Conservation (phyloP, 1,140 invertebrate species). For the Eriocheir sinensis region DNA sequence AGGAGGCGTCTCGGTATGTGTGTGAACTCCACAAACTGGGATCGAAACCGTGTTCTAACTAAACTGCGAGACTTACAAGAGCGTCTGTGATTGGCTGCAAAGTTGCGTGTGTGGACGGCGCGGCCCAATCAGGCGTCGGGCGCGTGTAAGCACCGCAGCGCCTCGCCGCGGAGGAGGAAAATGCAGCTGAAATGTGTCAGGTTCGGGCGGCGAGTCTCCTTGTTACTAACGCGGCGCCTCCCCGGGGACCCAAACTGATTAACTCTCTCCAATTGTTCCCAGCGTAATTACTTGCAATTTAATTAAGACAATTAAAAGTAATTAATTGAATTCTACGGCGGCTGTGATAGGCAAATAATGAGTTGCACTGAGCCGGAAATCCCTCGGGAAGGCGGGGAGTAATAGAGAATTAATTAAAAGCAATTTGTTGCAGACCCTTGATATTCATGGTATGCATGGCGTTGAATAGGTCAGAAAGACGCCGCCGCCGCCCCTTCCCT, state of each 20-base stretch:
- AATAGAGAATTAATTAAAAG: conserved; percentile 79
- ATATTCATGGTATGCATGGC: conserved; percentile 75
- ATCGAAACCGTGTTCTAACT: conserved; percentile 35
- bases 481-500: background rate
- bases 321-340: conserved; percentile 78
- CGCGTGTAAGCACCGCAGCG: conserved; percentile 54
- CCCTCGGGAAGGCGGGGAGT: conserved; percentile 73
- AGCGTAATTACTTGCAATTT: conserved; percentile 79
- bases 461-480: conserved; percentile 61
- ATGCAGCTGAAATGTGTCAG: conserved; percentile 65
- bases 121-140: conserved; percentile 48
- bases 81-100: conserved; percentile 59
- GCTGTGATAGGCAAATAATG: conserved; percentile 79
- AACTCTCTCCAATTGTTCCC: conserved; percentile 78
- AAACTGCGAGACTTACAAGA: background rate
- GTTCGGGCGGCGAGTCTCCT: conserved; percentile 58
- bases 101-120: conserved; percentile 34
- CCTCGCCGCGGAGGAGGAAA: conserved; percentile 46
- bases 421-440: conserved; percentile 75
- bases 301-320: conserved; percentile 79
- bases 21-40: conserved; percentile 15
- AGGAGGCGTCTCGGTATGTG: conserved; percentile 24
- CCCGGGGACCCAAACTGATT: conserved; percentile 74
- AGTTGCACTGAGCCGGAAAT: conserved; percentile 75
- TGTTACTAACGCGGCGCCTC: conserved; percentile 70